Evolutionary conservation across 2,888 invertebrate genomes (phyloP).

Genomic region (Ectropis crepuscularia): DNA sequence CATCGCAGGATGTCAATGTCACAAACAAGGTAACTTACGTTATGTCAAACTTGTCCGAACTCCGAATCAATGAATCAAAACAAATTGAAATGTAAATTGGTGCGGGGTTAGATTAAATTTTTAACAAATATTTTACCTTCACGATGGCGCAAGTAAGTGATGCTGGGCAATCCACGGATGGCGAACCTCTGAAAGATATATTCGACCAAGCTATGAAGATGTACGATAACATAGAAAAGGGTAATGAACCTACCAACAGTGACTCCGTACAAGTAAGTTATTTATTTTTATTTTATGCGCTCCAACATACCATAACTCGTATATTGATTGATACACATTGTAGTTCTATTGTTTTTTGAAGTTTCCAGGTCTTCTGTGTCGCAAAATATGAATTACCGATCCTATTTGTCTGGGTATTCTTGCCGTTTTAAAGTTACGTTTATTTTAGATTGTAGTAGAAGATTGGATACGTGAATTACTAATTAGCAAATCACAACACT

Average conservation of each 20-base stretch:
- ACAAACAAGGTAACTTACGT: no score
- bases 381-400: no score
- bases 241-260: constrained; percentile 88
- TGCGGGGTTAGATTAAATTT: background rate
- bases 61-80: background rate
- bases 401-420: no score
- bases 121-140: background rate
- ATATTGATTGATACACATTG: no score
- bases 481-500: no score
- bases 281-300: background rate
- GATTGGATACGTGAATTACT: no score
- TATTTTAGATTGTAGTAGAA: no score
- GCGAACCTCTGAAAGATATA: constrained; percentile 69
- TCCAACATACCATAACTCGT: background rate
- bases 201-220: constrained; percentile 89
- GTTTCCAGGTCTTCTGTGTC: no score
- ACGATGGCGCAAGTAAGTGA: constrained; percentile 54
- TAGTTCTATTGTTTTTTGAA: no score
- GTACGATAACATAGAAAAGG: constrained; percentile 87
- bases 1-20: background rate
- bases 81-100: background rate
- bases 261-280: constrained; percentile 87
- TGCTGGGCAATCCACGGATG: constrained; percentile 62
- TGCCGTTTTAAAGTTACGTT: no score
- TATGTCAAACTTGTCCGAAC: background rate